These are phyloP conservation scores for Vanacampus margaritifer DNA, from an alignment of 2,113 vertebrate genomes.

Conservation along the genomic window DNA sequence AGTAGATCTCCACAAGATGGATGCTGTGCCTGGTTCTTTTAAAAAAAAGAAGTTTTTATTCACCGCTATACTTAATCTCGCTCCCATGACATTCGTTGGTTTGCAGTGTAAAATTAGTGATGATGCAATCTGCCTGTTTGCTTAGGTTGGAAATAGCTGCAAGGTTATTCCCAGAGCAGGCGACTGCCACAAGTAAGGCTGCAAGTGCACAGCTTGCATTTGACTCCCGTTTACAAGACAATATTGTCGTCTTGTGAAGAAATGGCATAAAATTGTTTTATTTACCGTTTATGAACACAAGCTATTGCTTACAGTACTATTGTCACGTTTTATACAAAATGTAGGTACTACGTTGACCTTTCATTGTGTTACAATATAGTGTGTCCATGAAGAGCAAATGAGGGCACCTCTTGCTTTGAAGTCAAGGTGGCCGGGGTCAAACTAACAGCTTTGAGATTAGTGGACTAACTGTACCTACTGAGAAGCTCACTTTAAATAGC, in stretches of 20 bases:
- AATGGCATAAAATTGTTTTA: not conserved
- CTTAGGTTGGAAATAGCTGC: constrained; percentile 52
- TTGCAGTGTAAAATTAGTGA: constrained; percentile 43
- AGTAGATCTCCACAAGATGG: constrained; percentile 2
- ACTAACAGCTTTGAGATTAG: constrained; percentile 8
- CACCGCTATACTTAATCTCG: constrained; percentile 3
- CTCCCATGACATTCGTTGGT: constrained; percentile 20
- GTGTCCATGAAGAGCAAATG: not conserved
- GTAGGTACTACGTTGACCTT: not conserved
- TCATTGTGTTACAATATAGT: not conserved
- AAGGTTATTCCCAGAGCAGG: constrained; percentile 59
- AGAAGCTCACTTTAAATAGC: constrained; percentile 7
- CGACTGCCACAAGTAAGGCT: constrained; percentile 7
- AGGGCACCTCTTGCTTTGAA: not conserved
- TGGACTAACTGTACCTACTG: constrained; percentile 1
- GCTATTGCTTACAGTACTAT: not conserved
- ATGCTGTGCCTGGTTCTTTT: not conserved
- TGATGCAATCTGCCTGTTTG: constrained; percentile 34
- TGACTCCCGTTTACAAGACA: constrained; percentile 12
- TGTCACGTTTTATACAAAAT: not conserved
- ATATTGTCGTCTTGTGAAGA: not conserved
- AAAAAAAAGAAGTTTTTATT: too few relatives aligned
- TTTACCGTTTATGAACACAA: not conserved
- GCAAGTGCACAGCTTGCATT: not conserved
- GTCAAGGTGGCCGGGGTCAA: constrained; percentile 5